Evolutionary conservation across 2,888 invertebrate species (phyloP).

Genomic region (Tinea trinotella): DNA sequence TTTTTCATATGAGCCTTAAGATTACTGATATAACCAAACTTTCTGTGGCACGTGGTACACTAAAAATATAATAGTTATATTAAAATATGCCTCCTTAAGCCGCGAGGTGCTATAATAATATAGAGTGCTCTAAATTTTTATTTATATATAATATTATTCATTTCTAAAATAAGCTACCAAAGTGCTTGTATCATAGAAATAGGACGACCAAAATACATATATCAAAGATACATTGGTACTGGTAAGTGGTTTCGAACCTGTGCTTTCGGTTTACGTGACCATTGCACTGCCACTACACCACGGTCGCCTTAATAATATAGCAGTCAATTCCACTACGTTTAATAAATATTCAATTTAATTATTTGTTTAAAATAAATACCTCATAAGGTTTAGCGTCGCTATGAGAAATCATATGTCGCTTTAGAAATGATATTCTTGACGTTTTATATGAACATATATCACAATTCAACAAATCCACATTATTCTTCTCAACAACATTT

Average conservation of each 20-base stretch:
- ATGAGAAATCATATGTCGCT: background rate
- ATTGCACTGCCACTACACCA: too few relatives aligned
- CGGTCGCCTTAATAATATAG: too few relatives aligned
- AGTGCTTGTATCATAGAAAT: too few relatives aligned
- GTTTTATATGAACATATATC: conserved; percentile 4
- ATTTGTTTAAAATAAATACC: conserved; percentile 4
- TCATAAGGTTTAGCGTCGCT: background rate
- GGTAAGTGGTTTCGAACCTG: too few relatives aligned
- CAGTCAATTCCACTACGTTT: background rate
- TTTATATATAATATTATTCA: background rate
- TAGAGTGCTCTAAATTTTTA: background rate
- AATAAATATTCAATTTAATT: background rate
- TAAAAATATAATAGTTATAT: background rate
- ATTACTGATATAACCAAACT: background rate
- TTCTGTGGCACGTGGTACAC: background rate
- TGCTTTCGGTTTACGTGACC: too few relatives aligned
- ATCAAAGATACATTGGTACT: too few relatives aligned
- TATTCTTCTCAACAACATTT: background rate
- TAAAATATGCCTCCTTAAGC: background rate
- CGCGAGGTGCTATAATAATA: background rate
- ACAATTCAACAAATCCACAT: background rate
- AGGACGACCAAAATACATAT: too few relatives aligned
- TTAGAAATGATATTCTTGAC: background rate
- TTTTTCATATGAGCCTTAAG: background rate
- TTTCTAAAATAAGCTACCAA: too few relatives aligned